Percentiles rank a stretch among this genome's conserved stretches.
phyloP scores from a whole-genome alignment of 2,113 vertebrate species.

The Neolamprologus longior region DNA sequence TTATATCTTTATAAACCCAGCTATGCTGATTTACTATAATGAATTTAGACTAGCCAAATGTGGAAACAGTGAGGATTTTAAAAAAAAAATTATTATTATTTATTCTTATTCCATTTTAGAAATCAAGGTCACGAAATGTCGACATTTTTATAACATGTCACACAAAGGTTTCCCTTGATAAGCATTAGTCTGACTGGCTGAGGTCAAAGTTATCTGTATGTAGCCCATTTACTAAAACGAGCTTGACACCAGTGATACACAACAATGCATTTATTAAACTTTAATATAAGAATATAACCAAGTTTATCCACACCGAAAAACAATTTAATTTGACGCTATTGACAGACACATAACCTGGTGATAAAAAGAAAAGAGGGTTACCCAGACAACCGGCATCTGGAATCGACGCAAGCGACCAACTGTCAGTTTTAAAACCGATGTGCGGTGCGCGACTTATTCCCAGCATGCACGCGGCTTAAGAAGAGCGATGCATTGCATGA shows the following conservation, averaged over 20 bases:
- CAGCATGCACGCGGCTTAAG: neutral
- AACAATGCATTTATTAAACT: neutral
- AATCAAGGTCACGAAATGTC: neutral
- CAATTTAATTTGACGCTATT: neutral
- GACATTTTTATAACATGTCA: neutral
- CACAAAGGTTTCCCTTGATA: neutral
- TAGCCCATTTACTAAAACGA: neutral
- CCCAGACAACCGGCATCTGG: neutral
- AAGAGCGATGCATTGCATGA: neutral
- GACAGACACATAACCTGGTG: neutral
- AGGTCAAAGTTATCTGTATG: neutral
- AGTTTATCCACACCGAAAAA: neutral
- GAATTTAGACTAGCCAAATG: neutral
- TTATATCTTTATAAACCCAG: neutral
- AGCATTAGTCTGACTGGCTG: neutral
- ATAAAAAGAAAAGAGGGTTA: neutral
- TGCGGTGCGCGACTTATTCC: fast-evolving
- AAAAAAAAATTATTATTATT: neutral
- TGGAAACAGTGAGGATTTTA: neutral
- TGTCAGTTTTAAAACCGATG: neutral
- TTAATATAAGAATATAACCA: neutral
- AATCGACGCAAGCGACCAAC: neutral
- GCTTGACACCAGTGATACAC: neutral
- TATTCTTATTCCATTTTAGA: neutral
- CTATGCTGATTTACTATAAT: neutral